Base-by-base conservation (phyloP, 2,113 vertebrate genomes). In the Chiloscyllium plagiosum region DNA sequence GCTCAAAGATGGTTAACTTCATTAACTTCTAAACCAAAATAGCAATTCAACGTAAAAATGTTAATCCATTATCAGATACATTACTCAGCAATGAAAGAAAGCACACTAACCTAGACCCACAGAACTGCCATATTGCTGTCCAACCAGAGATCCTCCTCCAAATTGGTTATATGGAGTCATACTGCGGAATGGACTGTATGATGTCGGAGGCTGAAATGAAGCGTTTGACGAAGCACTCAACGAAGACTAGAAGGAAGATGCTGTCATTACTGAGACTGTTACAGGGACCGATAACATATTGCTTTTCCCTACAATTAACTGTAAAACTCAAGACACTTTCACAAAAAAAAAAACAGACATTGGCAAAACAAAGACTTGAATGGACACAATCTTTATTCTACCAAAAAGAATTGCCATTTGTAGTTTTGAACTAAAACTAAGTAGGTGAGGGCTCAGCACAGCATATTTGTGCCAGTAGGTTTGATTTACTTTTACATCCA, bases 121-220 rank as follows among this genome's bases (percentile, higher is more conserved):
- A 0, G 98, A 98, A 50, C 98, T 98, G 76, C 98, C 98, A 65
- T 99, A 99, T 96, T 99, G 99, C 96, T 99, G 98, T 97, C 98
- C 98, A 94, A 99, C 98, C 86, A 99, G 97, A 96, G 99, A 98
- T 97, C 97, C 98, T 97, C 97, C 98, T 97, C 99, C 98, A 87
- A 99, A 98, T 96, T 98, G 99, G 97, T 98, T 98, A 96, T 99
- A 99, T 85, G 98, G 96, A 0, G 98, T 98, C 97, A 99, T 98
- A 97, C 98, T 98, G 97, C 98, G 97, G 96, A 99, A 97, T 3
- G 98, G 98, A 97, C 98, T 99, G 97, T 99, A 98, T 96, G 98
- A 97, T 97, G 98, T 98, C 96, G 98, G 98, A 47, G 97, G 97
- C 96, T 98, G 97, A 97, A 98, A 98, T 96, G 98, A 98, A 50